Evolutionary conservation across 30 jellyfish, hydroid and myxozoan species (phyloP).

Genomic region (Rhopilema esculentum): DNA sequence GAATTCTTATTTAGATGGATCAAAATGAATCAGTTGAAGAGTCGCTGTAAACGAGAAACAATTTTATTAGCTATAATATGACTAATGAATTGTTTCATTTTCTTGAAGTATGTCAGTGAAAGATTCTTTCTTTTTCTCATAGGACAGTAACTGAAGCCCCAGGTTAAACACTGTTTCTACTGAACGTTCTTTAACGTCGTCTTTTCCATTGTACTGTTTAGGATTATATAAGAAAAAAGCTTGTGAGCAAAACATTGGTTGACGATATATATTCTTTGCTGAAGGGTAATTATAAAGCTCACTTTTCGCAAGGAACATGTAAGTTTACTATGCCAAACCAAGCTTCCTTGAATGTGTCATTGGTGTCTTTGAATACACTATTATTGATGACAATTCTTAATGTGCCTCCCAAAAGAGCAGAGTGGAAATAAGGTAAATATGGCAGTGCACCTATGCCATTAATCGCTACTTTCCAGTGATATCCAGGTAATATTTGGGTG

Average conservation of each 20-base stretch:
- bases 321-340: conserved; percentile 63
- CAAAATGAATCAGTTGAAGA: no score
- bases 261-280: conserved; percentile 71
- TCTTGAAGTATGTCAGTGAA: conserved; percentile 7
- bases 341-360: conserved; percentile 59
- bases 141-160: conserved; percentile 54
- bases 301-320: conserved; percentile 62
- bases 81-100: background rate
- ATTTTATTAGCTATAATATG: background rate
- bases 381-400: background rate
- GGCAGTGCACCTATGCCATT: background rate
- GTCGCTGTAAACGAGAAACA: background rate
- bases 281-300: conserved; percentile 72
- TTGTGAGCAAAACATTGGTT: conserved; percentile 78
- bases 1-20: no score
- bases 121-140: conserved; percentile 52
- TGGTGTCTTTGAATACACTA: conserved; percentile 11
- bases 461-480: background rate
- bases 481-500: background rate
- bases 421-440: background rate
- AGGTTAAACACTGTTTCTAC: conserved; percentile 29
- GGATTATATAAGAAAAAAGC: conserved; percentile 71
- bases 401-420: background rate
- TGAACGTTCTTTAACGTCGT: conserved; percentile 48
- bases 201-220: conserved; percentile 70